Conservation (phyloP, 2,113 vertebrate genomes). For the Coreoperca whiteheadi region DNA sequence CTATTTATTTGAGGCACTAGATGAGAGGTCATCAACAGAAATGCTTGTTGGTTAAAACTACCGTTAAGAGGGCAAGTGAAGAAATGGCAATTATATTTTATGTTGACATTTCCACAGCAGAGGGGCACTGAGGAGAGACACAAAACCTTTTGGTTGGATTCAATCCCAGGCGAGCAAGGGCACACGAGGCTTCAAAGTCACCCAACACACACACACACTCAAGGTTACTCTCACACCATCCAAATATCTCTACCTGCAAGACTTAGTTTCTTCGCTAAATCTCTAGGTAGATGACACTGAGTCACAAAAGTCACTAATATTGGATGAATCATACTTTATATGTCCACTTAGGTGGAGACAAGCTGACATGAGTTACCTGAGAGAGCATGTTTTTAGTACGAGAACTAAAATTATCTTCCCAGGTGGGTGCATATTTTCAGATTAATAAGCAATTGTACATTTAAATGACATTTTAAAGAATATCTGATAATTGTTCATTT, state of each 20-base stretch:
- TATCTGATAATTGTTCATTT: not conserved
- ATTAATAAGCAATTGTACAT: not conserved
- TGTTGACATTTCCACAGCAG: constrained; percentile 9
- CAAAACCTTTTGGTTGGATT: not conserved
- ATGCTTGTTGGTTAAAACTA: not conserved
- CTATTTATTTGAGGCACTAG: not conserved
- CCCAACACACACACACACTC: not conserved
- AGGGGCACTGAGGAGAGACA: not conserved
- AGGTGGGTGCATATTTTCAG: not conserved
- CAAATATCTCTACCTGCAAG: not conserved
- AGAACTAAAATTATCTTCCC: no score
- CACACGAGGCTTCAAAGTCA: constrained; percentile 1
- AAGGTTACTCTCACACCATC: not conserved
- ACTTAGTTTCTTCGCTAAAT: no score
- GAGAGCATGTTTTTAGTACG: not conserved
- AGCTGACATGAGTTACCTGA: not conserved
- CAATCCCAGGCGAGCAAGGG: not conserved
- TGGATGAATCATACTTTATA: not conserved
- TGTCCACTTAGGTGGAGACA: not conserved
- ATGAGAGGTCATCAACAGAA: constrained; percentile 8
- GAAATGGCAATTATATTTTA: constrained; percentile 1
- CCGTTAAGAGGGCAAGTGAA: not conserved
- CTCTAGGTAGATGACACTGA: no score
- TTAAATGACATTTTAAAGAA: not conserved
- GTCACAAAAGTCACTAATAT: not conserved